Base-by-base conservation (phyloP, 2,797 vertebrate genomes). In the Lagodon rhomboides region DNA sequence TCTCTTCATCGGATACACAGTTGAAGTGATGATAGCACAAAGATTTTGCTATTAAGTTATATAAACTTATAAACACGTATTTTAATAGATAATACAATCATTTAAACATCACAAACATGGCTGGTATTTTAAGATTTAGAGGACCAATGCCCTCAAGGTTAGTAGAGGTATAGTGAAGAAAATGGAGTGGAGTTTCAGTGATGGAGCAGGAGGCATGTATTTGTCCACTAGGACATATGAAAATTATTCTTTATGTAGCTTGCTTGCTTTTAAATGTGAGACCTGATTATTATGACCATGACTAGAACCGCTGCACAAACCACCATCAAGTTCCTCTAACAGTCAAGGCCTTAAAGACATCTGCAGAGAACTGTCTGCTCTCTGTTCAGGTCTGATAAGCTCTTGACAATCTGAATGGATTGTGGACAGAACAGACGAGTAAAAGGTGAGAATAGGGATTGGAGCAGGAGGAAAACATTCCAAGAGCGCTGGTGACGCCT, bases 371-470 rank as follows among this genome's bases (percentile, higher is more conserved):
- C 44, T 18, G 16, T 41, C 27, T 22, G 34, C 53, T 70, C 54
- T 43, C 2, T 50, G 43, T 62, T 82, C 12, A n/a, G 16, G 27
- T 60, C 46, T 44, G 47, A 72, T 47, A 65, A 67, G 44, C 47
- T 34, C 50, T 49, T 68, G 53, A 75, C 9, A 41, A 34, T 62
- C 55, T 80, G 2, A 78, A 64, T 58, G 22, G 46, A 49, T 59
- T 77, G 47, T 47, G 11, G 69, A 56, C 43, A 67, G n/a, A 64
- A 77, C 5, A 66, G 38, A 61, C 30, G 44, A 59, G 4, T 55
- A 38, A 76, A 38, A 64, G 27, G 16, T 64, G 25, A 71, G 79
- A 79, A 81, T 6, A 25, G 44, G 27, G 30, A 43, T 15, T 74
- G 12, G 5, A 73, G 44, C 9, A 11, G 1, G 11, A 73, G 71